phyloP scores from a whole-genome alignment of 2,888 invertebrate genomes.

The Aphidoletes aphidimyza region DNA sequence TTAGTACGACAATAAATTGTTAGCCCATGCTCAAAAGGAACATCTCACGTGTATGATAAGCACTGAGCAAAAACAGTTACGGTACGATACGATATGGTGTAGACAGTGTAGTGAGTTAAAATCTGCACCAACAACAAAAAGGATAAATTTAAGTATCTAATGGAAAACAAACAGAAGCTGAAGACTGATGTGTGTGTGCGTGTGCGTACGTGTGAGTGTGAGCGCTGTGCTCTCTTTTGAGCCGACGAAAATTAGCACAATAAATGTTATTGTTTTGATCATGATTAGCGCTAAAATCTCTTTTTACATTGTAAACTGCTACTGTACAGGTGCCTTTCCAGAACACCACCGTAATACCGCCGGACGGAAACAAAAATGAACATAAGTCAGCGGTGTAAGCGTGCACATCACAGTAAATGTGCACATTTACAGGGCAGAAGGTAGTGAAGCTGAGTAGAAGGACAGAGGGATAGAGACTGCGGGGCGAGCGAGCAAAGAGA shows the following conservation, averaged over 20 bases:
- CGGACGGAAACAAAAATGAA: constrained; percentile 22
- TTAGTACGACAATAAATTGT: constrained; percentile 17
- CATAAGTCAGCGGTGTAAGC: not conserved
- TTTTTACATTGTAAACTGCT: not conserved
- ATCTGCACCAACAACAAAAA: too few species aligned
- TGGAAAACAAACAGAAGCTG: constrained; percentile 8
- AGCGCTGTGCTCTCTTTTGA: not conserved
- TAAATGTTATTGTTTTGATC: constrained; percentile 51
- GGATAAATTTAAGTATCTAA: constrained; percentile 3
- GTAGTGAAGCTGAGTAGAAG: too few species aligned
- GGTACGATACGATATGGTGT: not conserved
- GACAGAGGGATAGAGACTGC: too few species aligned
- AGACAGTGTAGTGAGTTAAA: too few species aligned
- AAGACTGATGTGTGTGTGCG: not conserved
- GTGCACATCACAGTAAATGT: not conserved
- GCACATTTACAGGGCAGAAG: too few species aligned
- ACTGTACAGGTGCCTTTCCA: not conserved
- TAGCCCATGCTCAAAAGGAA: constrained; percentile 2
- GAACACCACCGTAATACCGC: constrained; percentile 1
- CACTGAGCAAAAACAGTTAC: not conserved
- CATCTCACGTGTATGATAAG: not conserved
- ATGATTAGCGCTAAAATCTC: constrained; percentile 32
- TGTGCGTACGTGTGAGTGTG: not conserved
- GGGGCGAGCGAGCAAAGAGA: too few species aligned
- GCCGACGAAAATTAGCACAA: constrained; percentile 40